phyloP scores from a whole-genome alignment of 2,797 vertebrate genomes.

The Sparus aurata region DNA sequence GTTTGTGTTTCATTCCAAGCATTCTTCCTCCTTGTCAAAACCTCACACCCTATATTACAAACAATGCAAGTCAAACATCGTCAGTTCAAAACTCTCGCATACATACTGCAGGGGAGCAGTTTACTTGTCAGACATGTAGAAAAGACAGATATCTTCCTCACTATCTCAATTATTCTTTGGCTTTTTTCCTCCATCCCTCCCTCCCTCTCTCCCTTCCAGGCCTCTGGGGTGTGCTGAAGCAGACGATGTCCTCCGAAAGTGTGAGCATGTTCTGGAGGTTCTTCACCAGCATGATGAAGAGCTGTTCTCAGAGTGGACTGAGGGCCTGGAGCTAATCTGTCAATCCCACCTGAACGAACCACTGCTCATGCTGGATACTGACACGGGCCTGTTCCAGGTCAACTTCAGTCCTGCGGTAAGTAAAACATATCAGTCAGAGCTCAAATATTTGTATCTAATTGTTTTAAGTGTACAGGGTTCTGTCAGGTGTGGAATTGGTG shows the following conservation, averaged over 20 bases:
- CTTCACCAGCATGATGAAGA: slow-evolving; percentile 83
- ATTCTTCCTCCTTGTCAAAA: neutral
- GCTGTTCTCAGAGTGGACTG: slow-evolving; percentile 79
- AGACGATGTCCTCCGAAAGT: slow-evolving; percentile 82
- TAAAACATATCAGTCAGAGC: neutral
- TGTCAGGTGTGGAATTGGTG: neutral
- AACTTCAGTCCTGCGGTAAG: slow-evolving; percentile 87
- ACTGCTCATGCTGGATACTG: slow-evolving; percentile 73
- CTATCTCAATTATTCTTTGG: neutral
- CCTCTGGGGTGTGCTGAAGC: slow-evolving; percentile 80
- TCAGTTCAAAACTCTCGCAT: neutral
- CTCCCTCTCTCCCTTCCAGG: slow-evolving; percentile 56
- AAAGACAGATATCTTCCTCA: neutral
- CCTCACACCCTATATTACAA: neutral
- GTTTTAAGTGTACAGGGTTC: neutral
- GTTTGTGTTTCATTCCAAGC: neutral
- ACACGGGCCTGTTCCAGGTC: slow-evolving; percentile 76
- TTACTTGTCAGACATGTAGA: neutral
- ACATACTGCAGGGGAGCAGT: neutral
- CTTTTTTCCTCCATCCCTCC: neutral
- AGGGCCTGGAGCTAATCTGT: slow-evolving; percentile 80
- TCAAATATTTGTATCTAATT: neutral
- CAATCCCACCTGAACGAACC: slow-evolving; percentile 81
- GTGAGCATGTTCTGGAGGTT: slow-evolving; percentile 81
- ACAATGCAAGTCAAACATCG: neutral